Evolutionary conservation across 1,140 invertebrate species (phyloP).

Genomic region (Heterodera carotae): DNA sequence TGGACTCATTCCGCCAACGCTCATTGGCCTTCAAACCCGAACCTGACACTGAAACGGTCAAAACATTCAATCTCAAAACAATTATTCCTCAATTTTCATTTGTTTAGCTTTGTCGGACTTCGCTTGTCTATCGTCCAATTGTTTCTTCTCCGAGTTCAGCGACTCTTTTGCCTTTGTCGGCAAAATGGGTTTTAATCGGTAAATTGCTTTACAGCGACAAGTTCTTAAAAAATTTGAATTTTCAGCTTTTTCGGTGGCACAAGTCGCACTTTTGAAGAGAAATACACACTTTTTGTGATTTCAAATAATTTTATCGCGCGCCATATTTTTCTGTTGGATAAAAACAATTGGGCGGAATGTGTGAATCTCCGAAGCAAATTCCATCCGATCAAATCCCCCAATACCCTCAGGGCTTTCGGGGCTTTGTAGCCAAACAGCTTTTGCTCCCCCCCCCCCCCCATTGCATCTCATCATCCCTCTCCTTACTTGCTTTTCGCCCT

Average conservation of each 20-base stretch:
- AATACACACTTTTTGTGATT: background rate
- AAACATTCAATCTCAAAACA: background rate
- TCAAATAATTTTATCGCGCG: background rate
- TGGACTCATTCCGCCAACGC: conserved; percentile 20
- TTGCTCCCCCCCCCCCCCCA: background rate
- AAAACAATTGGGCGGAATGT: background rate
- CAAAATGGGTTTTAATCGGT: background rate
- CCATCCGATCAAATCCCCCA: too few species aligned
- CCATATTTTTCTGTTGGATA: background rate
- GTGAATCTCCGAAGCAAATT: background rate
- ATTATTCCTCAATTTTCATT: background rate
- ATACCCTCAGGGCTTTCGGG: background rate
- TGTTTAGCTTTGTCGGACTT: conserved; percentile 5
- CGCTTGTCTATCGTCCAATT: conserved; percentile 2
- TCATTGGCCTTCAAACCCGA: conserved; percentile 20
- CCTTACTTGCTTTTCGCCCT: background rate
- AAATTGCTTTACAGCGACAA: background rate
- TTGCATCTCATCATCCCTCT: background rate
- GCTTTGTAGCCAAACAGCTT: background rate
- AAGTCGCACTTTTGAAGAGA: background rate
- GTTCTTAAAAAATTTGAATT: background rate
- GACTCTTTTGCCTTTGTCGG: background rate
- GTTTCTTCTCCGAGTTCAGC: background rate
- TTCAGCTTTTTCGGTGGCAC: background rate
- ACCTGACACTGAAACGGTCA: conserved; percentile 32